phyloP scores from a whole-genome alignment of 2,888 invertebrate genomes.

The Volucella inflata region DNA sequence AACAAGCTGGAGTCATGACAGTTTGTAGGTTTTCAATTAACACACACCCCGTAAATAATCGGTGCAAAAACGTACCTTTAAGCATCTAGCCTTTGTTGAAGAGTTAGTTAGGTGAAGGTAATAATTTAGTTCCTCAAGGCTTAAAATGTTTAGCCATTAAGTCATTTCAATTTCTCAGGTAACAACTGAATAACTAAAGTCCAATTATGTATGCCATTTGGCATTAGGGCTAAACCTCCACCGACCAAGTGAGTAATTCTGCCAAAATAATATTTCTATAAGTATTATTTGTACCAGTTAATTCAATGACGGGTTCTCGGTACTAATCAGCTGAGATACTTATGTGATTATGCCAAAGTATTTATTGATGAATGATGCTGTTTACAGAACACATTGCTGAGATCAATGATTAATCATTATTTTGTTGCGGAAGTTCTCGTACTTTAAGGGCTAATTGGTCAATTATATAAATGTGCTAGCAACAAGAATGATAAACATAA shows the following conservation, averaged over 20 bases:
- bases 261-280: not conserved
- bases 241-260: not conserved
- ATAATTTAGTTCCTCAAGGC: slow-evolving; percentile 2
- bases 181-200: too few relatives aligned
- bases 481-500: too few relatives aligned
- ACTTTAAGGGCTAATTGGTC: too few relatives aligned
- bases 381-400: too few relatives aligned
- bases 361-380: too few relatives aligned
- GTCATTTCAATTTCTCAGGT: not conserved
- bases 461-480: too few relatives aligned
- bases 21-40: slow-evolving; percentile 29
- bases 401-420: too few relatives aligned
- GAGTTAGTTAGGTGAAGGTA: not conserved
- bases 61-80: not conserved
- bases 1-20: slow-evolving; percentile 1
- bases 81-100: not conserved
- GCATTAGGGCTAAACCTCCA: not conserved
- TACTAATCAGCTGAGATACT: not conserved
- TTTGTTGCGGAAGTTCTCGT: too few relatives aligned
- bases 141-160: not conserved
- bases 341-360: too few relatives aligned
- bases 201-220: not conserved
- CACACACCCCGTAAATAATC: slow-evolving; percentile 34
- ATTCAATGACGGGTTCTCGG: not conserved
- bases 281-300: too few relatives aligned